These are phyloP conservation scores for Orussus abietinus DNA, from an alignment of 1,140 invertebrate genomes.

Conservation along the genomic window DNA sequence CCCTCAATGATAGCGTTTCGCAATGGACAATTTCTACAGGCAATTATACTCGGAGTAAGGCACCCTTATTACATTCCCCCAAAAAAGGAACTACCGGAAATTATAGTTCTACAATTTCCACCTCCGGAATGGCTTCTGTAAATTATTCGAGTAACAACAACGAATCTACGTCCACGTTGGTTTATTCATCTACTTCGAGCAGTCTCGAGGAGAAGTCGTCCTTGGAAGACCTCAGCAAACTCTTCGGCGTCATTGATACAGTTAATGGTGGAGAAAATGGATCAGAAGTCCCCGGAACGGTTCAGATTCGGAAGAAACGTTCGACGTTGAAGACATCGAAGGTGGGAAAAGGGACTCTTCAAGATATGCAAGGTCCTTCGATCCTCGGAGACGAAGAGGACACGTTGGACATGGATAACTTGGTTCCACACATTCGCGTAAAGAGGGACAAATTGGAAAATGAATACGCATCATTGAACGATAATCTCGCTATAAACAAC, in stretches of 20 bases:
- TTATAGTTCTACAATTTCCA: background rate
- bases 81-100: no score
- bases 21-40: no score
- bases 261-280: background rate
- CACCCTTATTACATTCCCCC: no score
- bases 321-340: no score
- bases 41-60: no score
- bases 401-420: constrained; percentile 8
- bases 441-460: constrained; percentile 20
- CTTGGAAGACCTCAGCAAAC: background rate
- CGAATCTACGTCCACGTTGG: no score
- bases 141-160: no score
- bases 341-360: background rate
- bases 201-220: background rate
- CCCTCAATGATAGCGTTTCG: no score
- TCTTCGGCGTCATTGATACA: background rate
- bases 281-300: background rate
- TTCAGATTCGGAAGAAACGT: background rate
- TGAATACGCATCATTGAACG: no score
- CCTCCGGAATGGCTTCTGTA: no score
- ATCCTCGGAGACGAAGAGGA: constrained; percentile 12
- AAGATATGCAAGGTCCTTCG: constrained; percentile 6
- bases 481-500: no score
- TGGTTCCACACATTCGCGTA: constrained; percentile 17
- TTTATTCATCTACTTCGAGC: background rate